Evolutionary conservation across 2,113 vertebrate species (phyloP), one percentile per base, ranked within the genome.

Genomic region (Sardina pilchardus): DNA sequence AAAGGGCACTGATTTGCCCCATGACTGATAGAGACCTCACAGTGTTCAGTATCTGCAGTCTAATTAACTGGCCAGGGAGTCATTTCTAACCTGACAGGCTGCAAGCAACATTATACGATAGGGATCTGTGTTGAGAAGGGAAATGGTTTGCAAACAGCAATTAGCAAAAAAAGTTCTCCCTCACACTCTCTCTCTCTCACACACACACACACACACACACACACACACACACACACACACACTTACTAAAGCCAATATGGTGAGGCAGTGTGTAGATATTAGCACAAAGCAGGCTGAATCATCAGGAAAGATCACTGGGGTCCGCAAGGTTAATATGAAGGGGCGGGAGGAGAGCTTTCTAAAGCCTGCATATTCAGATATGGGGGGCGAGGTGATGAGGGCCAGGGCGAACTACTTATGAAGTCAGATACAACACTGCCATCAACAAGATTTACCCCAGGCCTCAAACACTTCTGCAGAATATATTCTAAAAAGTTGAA

Each of bases 291-390:
- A 14, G 34, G 71, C 71, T 78, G 14, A 78, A 78, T 34, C 71
- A 78, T 78, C 71, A 17, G 12, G 3, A 78, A 36, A 78, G 71
- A 78, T 78, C 71, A 78, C 71, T 78, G 34, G 71, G 71, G 71
- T 78, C 16, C 2, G 4, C 30, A 36, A 78, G 71, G 71, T 78
- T 78, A 78, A 78, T 78, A 34, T 78, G 71, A 78, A 34, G 12
- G 71, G 71, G 21, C 30, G 17, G 71, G 71, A 36, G 30, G 30
- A 78, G 30, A 78, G 34, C 30, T 34, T 78, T 78, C 7, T 30
- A 26, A 59, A 67, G 63, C 63, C 63, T 67, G 63, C 71, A 78
- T 36, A 78, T 78, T 12, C 71, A 78, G 71, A 17, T 78, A 36
- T 0, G 30, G 1, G 30, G 34, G 30, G 1, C 30, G 19, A 21